Evolutionary conservation across 2,113 vertebrate genomes (phyloP).

Genomic region (Erpornis zantholeuca): DNA sequence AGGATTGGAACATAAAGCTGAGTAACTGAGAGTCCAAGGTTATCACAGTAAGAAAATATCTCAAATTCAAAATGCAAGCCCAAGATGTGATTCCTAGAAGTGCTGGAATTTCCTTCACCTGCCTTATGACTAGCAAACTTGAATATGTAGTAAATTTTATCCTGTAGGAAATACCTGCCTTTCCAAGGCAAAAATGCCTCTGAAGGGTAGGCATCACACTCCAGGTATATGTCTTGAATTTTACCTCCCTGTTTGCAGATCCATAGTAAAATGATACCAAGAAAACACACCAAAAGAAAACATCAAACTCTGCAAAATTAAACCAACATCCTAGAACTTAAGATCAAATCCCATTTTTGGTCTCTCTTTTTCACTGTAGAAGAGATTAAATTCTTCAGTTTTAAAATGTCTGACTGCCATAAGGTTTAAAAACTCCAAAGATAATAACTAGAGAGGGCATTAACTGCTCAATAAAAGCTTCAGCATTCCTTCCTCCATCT

Average conservation of each 20-base stretch:
- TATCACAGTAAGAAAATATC: background rate
- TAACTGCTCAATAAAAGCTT: conserved; percentile 17
- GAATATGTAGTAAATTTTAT: background rate
- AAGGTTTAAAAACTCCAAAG: background rate
- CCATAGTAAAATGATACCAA: background rate
- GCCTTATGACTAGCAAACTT: background rate
- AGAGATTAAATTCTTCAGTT: background rate
- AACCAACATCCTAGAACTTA: background rate
- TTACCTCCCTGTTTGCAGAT: background rate
- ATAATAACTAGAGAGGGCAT: background rate
- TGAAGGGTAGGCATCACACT: background rate
- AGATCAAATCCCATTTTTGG: background rate
- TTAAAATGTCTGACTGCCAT: background rate
- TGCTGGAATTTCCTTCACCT: background rate
- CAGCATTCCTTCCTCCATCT: background rate
- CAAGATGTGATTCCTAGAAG: background rate
- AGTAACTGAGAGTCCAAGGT: background rate
- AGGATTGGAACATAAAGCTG: background rate
- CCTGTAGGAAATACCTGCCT: background rate
- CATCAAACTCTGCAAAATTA: background rate
- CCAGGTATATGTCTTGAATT: background rate
- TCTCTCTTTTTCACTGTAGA: background rate
- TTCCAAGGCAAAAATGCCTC: background rate
- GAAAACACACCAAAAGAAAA: background rate
- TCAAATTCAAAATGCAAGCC: background rate